phyloP scores from a whole-genome alignment of 2,797 vertebrate species.

The Poeciliopsis paucimaculata region DNA sequence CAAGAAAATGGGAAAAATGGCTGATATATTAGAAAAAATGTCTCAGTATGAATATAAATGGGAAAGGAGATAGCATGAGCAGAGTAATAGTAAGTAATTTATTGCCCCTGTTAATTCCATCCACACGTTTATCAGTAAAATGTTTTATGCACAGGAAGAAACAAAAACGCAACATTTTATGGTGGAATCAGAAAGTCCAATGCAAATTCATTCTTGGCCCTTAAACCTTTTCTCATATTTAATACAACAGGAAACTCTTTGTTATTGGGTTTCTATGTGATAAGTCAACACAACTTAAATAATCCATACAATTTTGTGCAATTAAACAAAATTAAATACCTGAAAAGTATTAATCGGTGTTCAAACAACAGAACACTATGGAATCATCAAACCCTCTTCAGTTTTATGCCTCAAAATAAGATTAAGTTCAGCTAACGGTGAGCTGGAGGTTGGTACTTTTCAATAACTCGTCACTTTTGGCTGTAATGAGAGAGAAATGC shows the following conservation, averaged over 20 bases:
- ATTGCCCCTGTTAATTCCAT: not conserved
- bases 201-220: not conserved
- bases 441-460: not conserved
- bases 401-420: not conserved
- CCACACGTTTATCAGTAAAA: not conserved
- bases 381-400: not conserved
- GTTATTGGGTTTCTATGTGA: not conserved
- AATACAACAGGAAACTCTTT: not conserved
- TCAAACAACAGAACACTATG: not conserved
- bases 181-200: not conserved
- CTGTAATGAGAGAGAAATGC: constrained; percentile 11
- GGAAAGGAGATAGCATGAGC: not conserved
- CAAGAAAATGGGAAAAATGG: constrained; percentile 2
- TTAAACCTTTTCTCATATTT: not conserved
- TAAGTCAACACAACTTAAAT: not conserved
- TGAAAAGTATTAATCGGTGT: not conserved
- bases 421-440: not conserved
- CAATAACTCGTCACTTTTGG: not conserved
- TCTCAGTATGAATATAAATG: not conserved
- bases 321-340: not conserved
- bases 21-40: not conserved
- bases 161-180: not conserved
- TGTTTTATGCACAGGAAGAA: not conserved
- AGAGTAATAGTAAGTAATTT: not conserved
- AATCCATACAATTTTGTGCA: not conserved